Conservation (phyloP, 2,888 invertebrate species). For the Brenthis ino region DNA sequence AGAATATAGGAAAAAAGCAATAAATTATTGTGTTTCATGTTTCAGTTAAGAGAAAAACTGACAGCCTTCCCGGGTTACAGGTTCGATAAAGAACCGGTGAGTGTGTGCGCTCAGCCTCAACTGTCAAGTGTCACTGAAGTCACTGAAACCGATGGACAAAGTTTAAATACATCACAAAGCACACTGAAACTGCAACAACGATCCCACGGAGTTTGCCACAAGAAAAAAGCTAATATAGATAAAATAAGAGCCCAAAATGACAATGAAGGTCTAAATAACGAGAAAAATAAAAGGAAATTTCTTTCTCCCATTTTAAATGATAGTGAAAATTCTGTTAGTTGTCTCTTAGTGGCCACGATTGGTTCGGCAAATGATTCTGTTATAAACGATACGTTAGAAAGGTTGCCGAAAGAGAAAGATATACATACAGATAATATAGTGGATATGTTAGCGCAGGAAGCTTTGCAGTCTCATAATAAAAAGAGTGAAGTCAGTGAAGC, state of each 20-base stretch:
- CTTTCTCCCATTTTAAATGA: constrained; percentile 47
- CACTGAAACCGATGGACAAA: constrained; percentile 55
- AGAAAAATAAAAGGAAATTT: constrained; percentile 25
- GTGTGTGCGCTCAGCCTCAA: constrained; percentile 54
- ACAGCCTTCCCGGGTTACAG: constrained; percentile 52
- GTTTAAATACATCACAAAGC: constrained; percentile 38
- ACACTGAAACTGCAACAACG: constrained; percentile 47
- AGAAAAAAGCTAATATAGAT: constrained; percentile 26
- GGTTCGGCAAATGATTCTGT: constrained; percentile 56
- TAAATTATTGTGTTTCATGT: neutral
- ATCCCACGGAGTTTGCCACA: constrained; percentile 48
- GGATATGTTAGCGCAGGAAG: constrained; percentile 59
- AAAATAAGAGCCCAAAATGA: constrained; percentile 25
- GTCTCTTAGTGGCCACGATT: constrained; percentile 55
- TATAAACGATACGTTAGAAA: constrained; percentile 58
- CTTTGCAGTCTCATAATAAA: constrained; percentile 44
- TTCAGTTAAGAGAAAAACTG: constrained; percentile 64
- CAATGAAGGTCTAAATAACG: constrained; percentile 18
- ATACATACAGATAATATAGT: constrained; percentile 53
- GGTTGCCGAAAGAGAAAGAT: constrained; percentile 52
- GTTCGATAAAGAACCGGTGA: constrained; percentile 54
- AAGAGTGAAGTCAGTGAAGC: neutral
- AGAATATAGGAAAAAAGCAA: neutral
- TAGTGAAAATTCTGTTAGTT: constrained; percentile 50
- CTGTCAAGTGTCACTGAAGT: constrained; percentile 61